Evolutionary conservation across 2,888 invertebrate genomes (phyloP).

Genomic region (Amiota communis): DNA sequence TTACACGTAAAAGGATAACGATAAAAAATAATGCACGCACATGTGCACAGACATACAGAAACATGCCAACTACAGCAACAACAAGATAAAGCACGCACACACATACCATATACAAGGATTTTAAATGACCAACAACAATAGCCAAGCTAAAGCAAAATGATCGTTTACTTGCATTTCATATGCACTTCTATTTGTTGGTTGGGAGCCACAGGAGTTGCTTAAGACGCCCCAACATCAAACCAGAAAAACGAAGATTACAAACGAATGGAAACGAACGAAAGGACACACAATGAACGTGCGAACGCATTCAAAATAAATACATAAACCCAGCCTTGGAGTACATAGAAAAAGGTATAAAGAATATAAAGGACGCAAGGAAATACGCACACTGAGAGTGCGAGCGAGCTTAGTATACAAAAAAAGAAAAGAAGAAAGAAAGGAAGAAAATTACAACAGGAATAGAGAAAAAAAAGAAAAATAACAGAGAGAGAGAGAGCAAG

Average conservation of each 20-base stretch:
- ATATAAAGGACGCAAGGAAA: neutral
- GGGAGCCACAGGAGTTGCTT: slow-evolving; percentile 34
- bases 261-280: neutral
- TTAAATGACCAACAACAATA: slow-evolving; percentile 37
- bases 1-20: slow-evolving; percentile 30
- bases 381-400: slow-evolving; percentile 11
- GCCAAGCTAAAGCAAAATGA: slow-evolving; percentile 32
- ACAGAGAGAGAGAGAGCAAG: neutral
- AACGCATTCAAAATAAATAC: slow-evolving; percentile 28
- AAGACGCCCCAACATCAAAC: slow-evolving; percentile 46
- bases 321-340: slow-evolving; percentile 5
- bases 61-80: neutral
- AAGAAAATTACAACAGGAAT: slow-evolving; percentile 3
- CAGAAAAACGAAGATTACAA: slow-evolving; percentile 1
- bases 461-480: neutral
- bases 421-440: neutral
- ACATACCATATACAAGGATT: slow-evolving; percentile 23
- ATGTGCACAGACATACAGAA: neutral
- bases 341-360: slow-evolving; percentile 20
- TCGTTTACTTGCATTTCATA: slow-evolving; percentile 14
- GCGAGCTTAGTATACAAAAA: too few species aligned
- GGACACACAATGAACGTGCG: slow-evolving; percentile 19
- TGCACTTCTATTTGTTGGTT: neutral
- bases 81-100: neutral
- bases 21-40: slow-evolving; percentile 20